These are phyloP conservation scores for Naja naja DNA, from an alignment of 2,113 vertebrate genomes.

Conservation along the genomic window DNA sequence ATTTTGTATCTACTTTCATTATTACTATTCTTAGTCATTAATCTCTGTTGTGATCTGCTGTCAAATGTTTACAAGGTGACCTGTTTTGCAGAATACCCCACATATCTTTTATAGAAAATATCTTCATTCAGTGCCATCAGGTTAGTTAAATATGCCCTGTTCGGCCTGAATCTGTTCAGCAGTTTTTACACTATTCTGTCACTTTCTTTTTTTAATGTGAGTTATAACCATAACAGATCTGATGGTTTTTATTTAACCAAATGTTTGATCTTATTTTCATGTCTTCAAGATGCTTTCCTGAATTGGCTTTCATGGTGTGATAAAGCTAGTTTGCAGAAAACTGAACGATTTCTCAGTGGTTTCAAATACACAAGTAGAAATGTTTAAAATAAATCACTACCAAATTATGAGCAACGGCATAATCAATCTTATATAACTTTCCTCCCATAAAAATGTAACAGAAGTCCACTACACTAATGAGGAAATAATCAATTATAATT, in stretches of 20 bases:
- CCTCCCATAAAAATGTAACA: neutral
- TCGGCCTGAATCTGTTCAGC: neutral
- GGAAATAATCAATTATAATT: conserved; percentile 6
- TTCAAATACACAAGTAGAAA: neutral
- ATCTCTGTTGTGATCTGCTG: conserved; percentile 1
- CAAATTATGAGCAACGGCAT: neutral
- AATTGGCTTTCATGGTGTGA: conserved; percentile 11
- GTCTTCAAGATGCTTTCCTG: neutral
- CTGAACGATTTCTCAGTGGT: neutral
- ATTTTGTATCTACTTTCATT: neutral
- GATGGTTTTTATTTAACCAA: neutral
- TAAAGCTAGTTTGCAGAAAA: neutral
- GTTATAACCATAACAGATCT: neutral
- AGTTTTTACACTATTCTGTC: neutral
- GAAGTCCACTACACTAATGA: conserved; percentile 12
- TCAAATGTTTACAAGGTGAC: conserved; percentile 1
- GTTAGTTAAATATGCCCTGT: neutral
- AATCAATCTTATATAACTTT: neutral
- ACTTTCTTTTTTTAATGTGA: neutral
- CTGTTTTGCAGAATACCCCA: neutral
- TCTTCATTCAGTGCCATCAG: neutral
- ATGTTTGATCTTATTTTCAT: neutral
- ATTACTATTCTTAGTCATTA: conserved; percentile 1
- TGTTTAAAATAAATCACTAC: neutral
- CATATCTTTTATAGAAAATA: neutral